phyloP scores from a whole-genome alignment of 1,140 invertebrate genomes.

The Plectrocnemia conspersa region DNA sequence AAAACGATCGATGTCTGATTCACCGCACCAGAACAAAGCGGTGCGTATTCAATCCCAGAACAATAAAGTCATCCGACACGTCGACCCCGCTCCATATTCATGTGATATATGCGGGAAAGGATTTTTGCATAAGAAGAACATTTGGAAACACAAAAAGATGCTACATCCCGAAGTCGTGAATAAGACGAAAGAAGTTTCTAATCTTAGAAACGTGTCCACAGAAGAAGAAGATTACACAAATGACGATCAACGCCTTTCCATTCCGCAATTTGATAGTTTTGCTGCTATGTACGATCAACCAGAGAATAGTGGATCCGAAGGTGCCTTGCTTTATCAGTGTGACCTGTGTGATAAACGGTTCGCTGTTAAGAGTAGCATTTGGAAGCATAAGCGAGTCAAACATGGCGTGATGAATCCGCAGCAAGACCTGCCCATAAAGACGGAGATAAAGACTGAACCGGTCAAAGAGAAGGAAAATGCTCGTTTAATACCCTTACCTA shows the following conservation, averaged over 20 bases:
- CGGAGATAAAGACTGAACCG: slow-evolving; percentile 37
- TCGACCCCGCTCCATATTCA: slow-evolving; percentile 46
- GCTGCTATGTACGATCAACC: slow-evolving; percentile 40
- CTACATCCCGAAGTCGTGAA: slow-evolving; percentile 46
- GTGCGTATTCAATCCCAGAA: slow-evolving; percentile 10
- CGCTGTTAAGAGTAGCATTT: slow-evolving; percentile 47
- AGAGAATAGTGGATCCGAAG: slow-evolving; percentile 33
- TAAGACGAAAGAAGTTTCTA: slow-evolving; percentile 38
- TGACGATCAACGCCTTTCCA: slow-evolving; percentile 46
- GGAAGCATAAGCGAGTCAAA: slow-evolving; percentile 52
- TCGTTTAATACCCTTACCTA: too few species aligned
- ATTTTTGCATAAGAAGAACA: slow-evolving; percentile 54
- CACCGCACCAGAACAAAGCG: background rate
- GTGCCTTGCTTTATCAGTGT: slow-evolving; percentile 42
- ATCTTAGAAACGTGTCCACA: slow-evolving; percentile 38
- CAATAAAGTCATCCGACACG: slow-evolving; percentile 20
- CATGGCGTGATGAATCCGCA: slow-evolving; percentile 46
- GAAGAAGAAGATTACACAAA: slow-evolving; percentile 48
- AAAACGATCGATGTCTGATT: slow-evolving; percentile 3
- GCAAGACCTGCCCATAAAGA: slow-evolving; percentile 22
- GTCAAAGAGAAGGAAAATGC: slow-evolving; percentile 7
- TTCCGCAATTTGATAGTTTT: slow-evolving; percentile 51
- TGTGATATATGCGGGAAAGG: slow-evolving; percentile 59
- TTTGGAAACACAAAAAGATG: slow-evolving; percentile 53
- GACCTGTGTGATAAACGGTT: slow-evolving; percentile 49